phyloP scores from a whole-genome alignment of 2,113 vertebrate genomes.

The Brienomyrus brachyistius region DNA sequence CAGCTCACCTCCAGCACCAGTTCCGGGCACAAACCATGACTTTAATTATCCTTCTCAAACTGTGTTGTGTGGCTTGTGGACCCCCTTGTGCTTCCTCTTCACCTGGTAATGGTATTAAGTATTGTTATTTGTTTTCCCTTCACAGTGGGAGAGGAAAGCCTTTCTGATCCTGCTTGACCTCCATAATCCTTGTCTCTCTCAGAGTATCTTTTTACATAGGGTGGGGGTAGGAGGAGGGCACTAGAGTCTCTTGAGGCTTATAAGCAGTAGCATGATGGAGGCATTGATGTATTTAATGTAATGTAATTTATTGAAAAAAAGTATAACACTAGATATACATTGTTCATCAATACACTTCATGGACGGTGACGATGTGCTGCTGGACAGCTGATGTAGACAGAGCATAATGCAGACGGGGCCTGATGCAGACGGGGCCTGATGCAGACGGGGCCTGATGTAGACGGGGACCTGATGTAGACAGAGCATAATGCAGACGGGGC shows the following conservation, averaged over 20 bases:
- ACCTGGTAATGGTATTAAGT: background rate
- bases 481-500: too few relatives aligned
- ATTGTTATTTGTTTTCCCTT: background rate
- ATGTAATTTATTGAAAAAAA: background rate
- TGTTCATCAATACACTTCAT: background rate
- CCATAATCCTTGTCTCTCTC: background rate
- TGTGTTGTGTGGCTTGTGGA: background rate
- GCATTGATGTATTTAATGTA: background rate
- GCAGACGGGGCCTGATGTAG: too few relatives aligned
- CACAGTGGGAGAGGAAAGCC: background rate
- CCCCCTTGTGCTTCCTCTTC: background rate
- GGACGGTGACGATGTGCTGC: too few relatives aligned
- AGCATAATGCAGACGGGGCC: too few relatives aligned
- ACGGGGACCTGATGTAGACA: too few relatives aligned
- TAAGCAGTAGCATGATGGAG: background rate
- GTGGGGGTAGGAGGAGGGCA: background rate
- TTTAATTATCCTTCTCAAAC: background rate
- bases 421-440: too few relatives aligned
- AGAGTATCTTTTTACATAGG: slow-evolving; percentile 4
- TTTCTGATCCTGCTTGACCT: background rate
- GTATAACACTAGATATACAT: background rate
- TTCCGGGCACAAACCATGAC: background rate
- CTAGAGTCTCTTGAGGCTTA: background rate
- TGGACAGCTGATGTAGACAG: too few relatives aligned
- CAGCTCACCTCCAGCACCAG: background rate